phyloP scores from a whole-genome alignment of 2,888 invertebrate species.

The Exocentrus adspersus region DNA sequence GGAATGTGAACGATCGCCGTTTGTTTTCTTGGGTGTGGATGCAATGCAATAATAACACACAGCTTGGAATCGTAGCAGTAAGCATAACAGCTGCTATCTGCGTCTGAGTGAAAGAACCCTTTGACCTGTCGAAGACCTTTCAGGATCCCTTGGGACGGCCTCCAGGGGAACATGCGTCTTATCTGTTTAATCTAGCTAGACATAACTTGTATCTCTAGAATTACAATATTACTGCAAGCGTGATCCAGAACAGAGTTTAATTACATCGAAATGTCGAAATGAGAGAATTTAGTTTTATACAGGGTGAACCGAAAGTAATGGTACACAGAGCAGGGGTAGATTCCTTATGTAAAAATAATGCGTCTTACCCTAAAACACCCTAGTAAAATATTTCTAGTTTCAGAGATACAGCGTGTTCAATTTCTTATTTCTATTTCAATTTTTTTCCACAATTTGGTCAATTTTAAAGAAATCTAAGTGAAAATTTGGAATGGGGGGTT shows the following conservation, averaged over 20 bases:
- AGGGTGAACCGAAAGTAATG: no score
- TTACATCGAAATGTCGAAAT: background rate
- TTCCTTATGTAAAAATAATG: no score
- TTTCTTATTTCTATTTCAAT: no score
- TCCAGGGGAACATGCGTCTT: background rate
- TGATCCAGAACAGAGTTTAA: background rate
- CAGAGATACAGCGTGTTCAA: no score
- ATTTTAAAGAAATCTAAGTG: no score
- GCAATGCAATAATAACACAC: background rate
- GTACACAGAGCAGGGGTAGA: no score
- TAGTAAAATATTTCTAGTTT: no score
- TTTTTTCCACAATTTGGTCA: no score
- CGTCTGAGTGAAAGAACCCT: background rate
- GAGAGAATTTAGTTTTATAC: no score
- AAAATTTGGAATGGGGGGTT: no score
- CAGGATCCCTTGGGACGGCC: slow-evolving; percentile 4
- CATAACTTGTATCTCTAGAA: background rate
- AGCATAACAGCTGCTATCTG: background rate
- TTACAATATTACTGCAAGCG: background rate
- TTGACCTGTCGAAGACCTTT: slow-evolving; percentile 22
- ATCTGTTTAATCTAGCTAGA: slow-evolving; percentile 10
- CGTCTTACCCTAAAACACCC: no score
- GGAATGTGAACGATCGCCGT: background rate
- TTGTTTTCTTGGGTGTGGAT: background rate
- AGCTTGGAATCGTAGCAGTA: background rate